phyloP scores from a whole-genome alignment of 2,888 invertebrate genomes.

The Mamestra brassicae region DNA sequence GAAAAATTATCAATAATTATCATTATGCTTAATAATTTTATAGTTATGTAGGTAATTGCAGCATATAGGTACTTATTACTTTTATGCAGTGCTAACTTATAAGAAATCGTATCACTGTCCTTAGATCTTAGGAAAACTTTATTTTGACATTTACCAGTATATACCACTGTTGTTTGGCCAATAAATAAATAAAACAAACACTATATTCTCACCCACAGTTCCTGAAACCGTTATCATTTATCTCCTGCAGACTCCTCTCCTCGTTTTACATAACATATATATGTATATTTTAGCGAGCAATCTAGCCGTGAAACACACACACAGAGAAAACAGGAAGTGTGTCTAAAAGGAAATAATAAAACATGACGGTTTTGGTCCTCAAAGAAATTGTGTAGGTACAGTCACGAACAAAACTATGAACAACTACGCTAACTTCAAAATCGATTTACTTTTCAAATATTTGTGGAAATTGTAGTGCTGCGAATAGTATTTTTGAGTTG shows the following conservation, averaged over 20 bases:
- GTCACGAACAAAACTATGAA: background rate
- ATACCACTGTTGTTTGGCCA: too few species aligned
- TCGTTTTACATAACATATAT: slow-evolving; percentile 12
- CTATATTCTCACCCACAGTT: slow-evolving; percentile 7
- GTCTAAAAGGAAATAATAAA: slow-evolving; percentile 72
- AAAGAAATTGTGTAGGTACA: slow-evolving; percentile 39
- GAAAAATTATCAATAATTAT: too few species aligned
- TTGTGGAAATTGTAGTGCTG: too few species aligned
- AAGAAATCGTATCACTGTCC: too few species aligned
- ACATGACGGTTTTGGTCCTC: slow-evolving; percentile 51
- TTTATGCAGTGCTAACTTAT: too few species aligned
- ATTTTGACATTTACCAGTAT: too few species aligned
- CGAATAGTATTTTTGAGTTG: too few species aligned
- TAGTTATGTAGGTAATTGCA: too few species aligned
- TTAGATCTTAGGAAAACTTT: too few species aligned
- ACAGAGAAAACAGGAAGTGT: slow-evolving; percentile 53
- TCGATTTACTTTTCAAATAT: too few species aligned
- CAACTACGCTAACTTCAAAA: background rate
- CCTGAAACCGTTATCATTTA: slow-evolving; percentile 19
- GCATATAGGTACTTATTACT: too few species aligned
- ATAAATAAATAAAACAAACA: background rate
- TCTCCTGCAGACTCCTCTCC: slow-evolving; percentile 9
- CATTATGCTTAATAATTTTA: too few species aligned
- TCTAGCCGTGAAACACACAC: slow-evolving; percentile 49
- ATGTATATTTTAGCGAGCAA: slow-evolving; percentile 41